Evolutionary conservation across 2,888 invertebrate species (phyloP), one percentile per base, ranked within the genome.

Genomic region (Girardia tigrina): DNA sequence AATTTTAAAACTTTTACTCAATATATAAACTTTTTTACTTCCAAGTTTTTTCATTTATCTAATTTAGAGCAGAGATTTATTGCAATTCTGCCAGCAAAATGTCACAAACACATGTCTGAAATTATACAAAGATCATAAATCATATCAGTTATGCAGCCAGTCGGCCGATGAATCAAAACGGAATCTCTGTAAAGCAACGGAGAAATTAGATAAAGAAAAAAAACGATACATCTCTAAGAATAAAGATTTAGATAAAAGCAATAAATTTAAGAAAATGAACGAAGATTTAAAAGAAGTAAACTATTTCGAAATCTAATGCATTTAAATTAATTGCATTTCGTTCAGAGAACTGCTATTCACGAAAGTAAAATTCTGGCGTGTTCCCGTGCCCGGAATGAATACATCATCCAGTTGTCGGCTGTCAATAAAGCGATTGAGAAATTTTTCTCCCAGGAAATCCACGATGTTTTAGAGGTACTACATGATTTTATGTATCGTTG

Each of bases 381-480:
- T 23, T 86, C 93, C 80, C 92, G 94, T 82, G 92, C 94, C 12
- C 88, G 94, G 80, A 94, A 94, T 83, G 94, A 94, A 85, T 94
- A 94, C 86, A 88, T 91, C 81, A 88, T 95, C 77, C 91, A 91
- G 82, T 88, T 95, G 81, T 93, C 94, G 85, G 92, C 94, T 28
- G 92, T 94, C 78, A 94, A 94, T 86, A 91, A 94, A 76, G 92
- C 94, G 80, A 90, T 95, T 82, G 92, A 93, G 86, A 92, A 93
- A 82, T 94, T 94, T 87, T 95, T 92, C 86, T 90, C 92, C 42
- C 94, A 95, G 84, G 94, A 95, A 86, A 88, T 95, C 81, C 91
- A 91, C 28, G 94, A 94, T 87, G 88, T 95, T 80, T 90, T 94
- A 84, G 91, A 92, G 84, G 90, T 90, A 12, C 8, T 12, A 36